Conservation (phyloP, 2,113 vertebrate species). For the Gopherus evgoodei region DNA sequence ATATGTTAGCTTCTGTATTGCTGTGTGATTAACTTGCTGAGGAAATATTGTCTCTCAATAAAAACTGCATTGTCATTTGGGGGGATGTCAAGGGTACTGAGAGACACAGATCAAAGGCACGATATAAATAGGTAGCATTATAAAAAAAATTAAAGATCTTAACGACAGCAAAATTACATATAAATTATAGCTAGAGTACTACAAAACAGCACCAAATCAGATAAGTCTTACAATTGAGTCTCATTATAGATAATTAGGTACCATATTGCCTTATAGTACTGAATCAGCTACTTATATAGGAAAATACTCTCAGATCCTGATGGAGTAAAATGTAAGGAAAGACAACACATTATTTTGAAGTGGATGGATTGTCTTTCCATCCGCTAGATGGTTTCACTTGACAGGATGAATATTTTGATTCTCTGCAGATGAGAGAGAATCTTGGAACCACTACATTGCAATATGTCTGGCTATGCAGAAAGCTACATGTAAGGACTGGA, state of each 20-base stretch:
- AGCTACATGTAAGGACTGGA: background rate
- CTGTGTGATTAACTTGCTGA: background rate
- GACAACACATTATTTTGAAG: background rate
- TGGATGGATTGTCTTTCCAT: background rate
- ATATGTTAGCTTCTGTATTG: conserved; percentile 12
- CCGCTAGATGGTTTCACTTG: background rate
- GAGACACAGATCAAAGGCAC: conserved; percentile 17
- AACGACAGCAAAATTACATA: background rate
- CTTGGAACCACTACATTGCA: background rate
- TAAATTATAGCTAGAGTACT: background rate
- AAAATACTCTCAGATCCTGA: background rate
- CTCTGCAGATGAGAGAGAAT: background rate
- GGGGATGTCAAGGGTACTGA: background rate
- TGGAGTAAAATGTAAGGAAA: background rate
- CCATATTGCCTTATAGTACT: background rate
- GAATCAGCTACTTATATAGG: background rate
- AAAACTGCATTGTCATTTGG: background rate
- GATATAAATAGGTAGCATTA: background rate
- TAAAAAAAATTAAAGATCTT: background rate
- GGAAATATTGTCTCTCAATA: background rate
- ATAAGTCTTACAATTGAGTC: background rate
- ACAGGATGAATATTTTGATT: background rate
- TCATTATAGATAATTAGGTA: conserved; percentile 16
- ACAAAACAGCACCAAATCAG: background rate
- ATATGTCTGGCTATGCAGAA: background rate